Evolutionary conservation across 2,113 vertebrate genomes (phyloP), one percentile per base, ranked within the genome.

Genomic region (Diadophis punctatus): DNA sequence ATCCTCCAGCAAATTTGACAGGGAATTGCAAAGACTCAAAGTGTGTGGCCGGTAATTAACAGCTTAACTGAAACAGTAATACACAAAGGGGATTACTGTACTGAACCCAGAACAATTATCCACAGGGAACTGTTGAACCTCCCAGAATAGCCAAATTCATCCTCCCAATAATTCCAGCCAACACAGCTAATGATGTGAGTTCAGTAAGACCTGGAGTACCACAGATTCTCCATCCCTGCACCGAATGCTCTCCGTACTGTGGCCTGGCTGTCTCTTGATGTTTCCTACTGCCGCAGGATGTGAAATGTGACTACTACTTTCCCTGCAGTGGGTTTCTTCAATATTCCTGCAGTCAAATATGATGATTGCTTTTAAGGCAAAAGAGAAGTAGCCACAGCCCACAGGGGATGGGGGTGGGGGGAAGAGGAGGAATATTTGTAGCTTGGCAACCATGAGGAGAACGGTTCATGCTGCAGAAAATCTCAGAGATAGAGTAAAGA

Each of bases 381-480:
- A n/a, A 86, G 4, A 86, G 55, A 85, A 90, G 22, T 56, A 34
- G 74, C 53, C 68, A 43, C 22, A 49, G 49, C 53, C 20, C 39
- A 30, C 43, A 8, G 20, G 22, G 14, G 52, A 23, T 22, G 51
- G n/a, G 30, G n/a, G 53, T 39, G 52, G 30, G 49, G n/a, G 27
- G 14, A 43, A 43, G 56, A 43, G 27, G 90, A 30, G 27, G 56
- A 86, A 63, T 68, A 90, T 86, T n/a, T 30, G 92, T 93, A 90
- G 74, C 92, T 56, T 90, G 88, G 92, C 92, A 93, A 93, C 92
- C 88, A 27, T 11, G 12, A 48, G 43, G 43, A 90, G 53, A 90
- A 25, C 3, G 12, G 1, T 63, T 34, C 86, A 18, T 63, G 27
- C 46, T 51, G 92, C 88, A 86, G 88, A 86, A 52, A 90, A 90